Conservation (phyloP, 2,888 invertebrate species). For the Orthonychiurus folsomi region DNA sequence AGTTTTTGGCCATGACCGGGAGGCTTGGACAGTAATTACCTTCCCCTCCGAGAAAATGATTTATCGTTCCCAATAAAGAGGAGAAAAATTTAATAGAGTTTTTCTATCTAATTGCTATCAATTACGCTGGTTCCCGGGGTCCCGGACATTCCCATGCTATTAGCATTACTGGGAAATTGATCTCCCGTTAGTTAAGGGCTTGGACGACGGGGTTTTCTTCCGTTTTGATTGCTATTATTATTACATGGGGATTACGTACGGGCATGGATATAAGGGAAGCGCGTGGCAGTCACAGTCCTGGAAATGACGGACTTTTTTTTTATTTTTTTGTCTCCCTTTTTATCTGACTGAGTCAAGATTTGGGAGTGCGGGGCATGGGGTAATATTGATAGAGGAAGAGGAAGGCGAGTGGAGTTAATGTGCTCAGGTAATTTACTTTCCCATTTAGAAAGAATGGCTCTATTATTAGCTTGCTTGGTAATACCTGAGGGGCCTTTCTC, state of each 20-base stretch:
- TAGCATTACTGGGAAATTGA: neutral
- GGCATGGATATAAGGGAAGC: no score
- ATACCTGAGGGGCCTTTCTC: neutral
- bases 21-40: neutral
- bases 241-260: neutral
- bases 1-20: neutral
- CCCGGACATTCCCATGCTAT: neutral
- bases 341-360: no score
- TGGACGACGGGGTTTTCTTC: no score
- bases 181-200: neutral
- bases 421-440: neutral
- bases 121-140: neutral
- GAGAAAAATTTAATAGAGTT: constrained; percentile 1
- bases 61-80: neutral
- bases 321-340: no score
- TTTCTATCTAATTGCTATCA: constrained; percentile 1
- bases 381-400: neutral
- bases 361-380: no score
- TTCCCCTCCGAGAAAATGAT: neutral
- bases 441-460: neutral
- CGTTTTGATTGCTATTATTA: neutral
- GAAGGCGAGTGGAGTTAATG: neutral
- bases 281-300: no score
- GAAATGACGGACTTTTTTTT: no score
- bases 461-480: neutral